Conservation (phyloP, 2,113 vertebrate genomes). For the Oreochromis spilurus region DNA sequence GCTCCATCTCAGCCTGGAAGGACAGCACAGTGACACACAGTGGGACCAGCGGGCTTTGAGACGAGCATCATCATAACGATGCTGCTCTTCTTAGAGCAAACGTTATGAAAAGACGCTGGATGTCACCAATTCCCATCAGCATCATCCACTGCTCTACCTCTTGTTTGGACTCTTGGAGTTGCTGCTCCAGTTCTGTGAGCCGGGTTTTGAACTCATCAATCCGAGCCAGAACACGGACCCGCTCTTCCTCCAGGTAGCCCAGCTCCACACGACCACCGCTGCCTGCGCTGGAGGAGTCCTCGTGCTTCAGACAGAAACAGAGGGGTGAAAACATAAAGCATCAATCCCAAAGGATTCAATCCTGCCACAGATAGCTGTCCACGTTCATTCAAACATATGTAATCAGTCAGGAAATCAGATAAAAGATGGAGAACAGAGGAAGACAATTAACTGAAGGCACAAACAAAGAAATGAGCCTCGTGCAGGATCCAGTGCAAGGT, state of each 20-base stretch:
- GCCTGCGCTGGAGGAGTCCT: slow-evolving; percentile 65
- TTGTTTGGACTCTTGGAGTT: slow-evolving; percentile 86
- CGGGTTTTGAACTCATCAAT: slow-evolving; percentile 85
- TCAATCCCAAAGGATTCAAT: neutral
- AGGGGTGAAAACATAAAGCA: neutral
- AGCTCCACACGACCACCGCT: slow-evolving; percentile 70
- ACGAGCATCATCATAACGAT: rapidly evolving
- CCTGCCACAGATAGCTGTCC: neutral
- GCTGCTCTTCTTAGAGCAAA: neutral
- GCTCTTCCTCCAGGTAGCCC: slow-evolving; percentile 83
- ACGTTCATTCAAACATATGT: rapidly evolving
- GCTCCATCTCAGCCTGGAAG: slow-evolving; percentile 90
- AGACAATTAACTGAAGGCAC: neutral
- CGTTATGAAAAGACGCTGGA: neutral
- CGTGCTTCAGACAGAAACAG: slow-evolving; percentile 69
- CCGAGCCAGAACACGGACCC: slow-evolving; percentile 70
- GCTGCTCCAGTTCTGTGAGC: slow-evolving; percentile 89
- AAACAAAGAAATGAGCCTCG: neutral
- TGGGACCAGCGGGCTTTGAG: neutral
- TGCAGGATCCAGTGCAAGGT: neutral
- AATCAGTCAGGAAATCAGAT: neutral
- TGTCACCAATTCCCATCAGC: neutral
- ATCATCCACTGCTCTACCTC: slow-evolving; percentile 73
- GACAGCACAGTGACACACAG: neutral
- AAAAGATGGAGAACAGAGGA: neutral